Conservation (phyloP, 2,797 vertebrate species). For the Squalus acanthias region DNA sequence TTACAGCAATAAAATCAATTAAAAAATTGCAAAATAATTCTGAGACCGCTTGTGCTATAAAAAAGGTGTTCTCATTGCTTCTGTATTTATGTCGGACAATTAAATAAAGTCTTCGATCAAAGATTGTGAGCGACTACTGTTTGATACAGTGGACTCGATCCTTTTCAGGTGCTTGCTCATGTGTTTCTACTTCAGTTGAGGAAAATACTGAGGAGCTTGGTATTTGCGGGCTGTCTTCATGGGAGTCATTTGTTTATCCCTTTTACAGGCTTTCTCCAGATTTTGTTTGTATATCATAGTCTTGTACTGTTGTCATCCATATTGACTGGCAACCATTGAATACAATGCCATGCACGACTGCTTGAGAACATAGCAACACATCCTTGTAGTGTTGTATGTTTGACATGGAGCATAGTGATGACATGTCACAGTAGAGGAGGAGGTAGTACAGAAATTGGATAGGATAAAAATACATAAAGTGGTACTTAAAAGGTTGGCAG, state of each 20-base stretch:
- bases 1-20: not conserved
- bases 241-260: not conserved
- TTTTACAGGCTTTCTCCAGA: not conserved
- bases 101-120: not conserved
- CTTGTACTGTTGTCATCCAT: not conserved
- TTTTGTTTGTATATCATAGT: not conserved
- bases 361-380: not conserved
- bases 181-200: not conserved
- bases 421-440: no score
- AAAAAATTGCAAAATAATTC: not conserved
- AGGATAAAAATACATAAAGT: no score
- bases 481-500: no score
- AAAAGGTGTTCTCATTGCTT: not conserved
- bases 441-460: no score
- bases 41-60: not conserved
- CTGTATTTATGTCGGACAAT: not conserved
- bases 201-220: not conserved
- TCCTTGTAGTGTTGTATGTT: not conserved
- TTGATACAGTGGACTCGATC: not conserved
- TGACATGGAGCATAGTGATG: not conserved
- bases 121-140: not conserved
- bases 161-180: not conserved
- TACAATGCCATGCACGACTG: not conserved
- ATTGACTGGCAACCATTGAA: not conserved
- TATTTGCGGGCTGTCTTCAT: not conserved